Percentiles rank a stretch among this genome's conserved stretches.
These are phyloP conservation scores for Nemapogon koenigi DNA, from an alignment of 2,888 invertebrate species.

Conservation along the genomic window DNA sequence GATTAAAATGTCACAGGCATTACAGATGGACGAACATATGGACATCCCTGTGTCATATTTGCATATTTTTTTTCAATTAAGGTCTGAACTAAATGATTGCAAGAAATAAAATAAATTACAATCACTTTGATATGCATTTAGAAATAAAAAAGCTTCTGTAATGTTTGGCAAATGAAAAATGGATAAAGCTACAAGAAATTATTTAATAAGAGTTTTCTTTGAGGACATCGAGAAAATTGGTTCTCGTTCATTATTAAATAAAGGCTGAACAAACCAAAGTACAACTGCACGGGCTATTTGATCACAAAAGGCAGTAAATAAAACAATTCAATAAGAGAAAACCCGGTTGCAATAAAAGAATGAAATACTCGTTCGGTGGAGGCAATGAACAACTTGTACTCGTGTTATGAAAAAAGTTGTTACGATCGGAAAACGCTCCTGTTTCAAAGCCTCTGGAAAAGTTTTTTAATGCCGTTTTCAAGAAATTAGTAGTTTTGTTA, in stretches of 20 bases:
- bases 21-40: no score
- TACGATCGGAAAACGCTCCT: neutral
- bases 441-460: neutral
- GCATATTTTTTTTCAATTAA: no score
- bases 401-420: slow-evolving; percentile 13
- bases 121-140: no score
- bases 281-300: slow-evolving; percentile 5
- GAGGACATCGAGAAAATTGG: no score
- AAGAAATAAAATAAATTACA: no score
- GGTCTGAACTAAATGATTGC: no score
- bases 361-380: slow-evolving; percentile 10
- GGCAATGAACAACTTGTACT: slow-evolving; percentile 15
- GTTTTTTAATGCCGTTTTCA: neutral
- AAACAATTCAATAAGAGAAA: slow-evolving; percentile 17
- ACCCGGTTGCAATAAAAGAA: slow-evolving; percentile 17
- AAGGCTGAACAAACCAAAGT: neutral
- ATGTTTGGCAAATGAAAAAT: no score
- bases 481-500: neutral
- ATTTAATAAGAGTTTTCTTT: no score
- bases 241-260: neutral
- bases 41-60: no score
- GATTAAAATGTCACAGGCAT: no score
- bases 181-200: no score
- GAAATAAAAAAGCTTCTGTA: no score
- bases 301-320: slow-evolving; percentile 16